Evolutionary conservation across 1,140 invertebrate genomes (phyloP), one percentile per base, ranked within the genome.

Genomic region (Idris sp.): DNA sequence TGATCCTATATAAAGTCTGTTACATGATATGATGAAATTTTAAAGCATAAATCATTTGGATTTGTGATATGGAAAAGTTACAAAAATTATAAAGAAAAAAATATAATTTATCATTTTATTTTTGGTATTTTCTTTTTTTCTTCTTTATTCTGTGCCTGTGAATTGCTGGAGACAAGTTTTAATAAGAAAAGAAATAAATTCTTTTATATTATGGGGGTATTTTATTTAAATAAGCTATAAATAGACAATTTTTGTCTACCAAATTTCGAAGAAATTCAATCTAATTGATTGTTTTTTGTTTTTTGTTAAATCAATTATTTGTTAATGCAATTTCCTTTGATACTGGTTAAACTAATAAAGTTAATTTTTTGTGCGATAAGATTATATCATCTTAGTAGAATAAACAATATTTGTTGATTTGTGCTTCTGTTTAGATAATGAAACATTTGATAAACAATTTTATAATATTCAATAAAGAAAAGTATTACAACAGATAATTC

Each of bases 351-450:
- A 6, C 19, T 6, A 22, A 22, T 22, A 22, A 22, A 22, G 6
- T 22, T 22, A 44, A 28, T 44, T 44, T 44, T 44, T 13, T 9
- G 1, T 16, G 4, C 7, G 33, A 53, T 53, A 38, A 53, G 33
- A 53, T 53, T 36, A n/a, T 33, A 53, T 51, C 48, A 51, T 38
- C 19, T 53, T 10, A 38, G n/a, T 38, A 22, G n/a, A 11, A 53
- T 25, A 38, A 53, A 38, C 19, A 53, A 15, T 38, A 38, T 22
- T 15, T 53, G 33, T 25, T 26, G 48, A 53, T 25, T 53, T 33
- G 38, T 53, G 48, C 18, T 38, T n/a, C 11, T 16, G 13, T 53
- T 38, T 38, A 36, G 33, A 53, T 53, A 38, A 16, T 53, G 11
- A 36, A 26, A 15, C 16, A 38, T 36, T 53, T 4, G 18, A 38